phyloP scores from a whole-genome alignment of 2,888 invertebrate species.

The Oscheius sp. region DNA sequence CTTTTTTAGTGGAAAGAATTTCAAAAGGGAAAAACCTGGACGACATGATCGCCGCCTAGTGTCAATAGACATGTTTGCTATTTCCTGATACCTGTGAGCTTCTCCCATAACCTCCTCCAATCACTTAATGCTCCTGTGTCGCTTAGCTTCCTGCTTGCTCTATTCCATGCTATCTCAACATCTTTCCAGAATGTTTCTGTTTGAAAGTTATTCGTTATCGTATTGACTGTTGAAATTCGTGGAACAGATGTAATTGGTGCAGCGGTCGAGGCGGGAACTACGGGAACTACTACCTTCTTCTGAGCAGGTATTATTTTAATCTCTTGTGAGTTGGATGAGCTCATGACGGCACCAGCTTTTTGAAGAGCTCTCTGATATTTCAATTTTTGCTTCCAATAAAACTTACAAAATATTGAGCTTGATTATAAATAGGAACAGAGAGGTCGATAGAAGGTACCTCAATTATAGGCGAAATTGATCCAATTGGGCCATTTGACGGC shows the following conservation, averaged over 20 bases:
- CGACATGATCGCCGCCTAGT: slow-evolving; percentile 2
- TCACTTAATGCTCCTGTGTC: slow-evolving; percentile 1
- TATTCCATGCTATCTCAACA: slow-evolving; percentile 4
- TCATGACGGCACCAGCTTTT: slow-evolving; percentile 4
- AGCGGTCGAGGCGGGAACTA: no score
- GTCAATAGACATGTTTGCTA: slow-evolving; percentile 17
- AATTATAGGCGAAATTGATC: background rate
- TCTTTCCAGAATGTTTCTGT: slow-evolving; percentile 11
- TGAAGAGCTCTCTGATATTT: background rate
- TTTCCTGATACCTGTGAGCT: slow-evolving; percentile 23
- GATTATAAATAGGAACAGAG: slow-evolving; percentile 22
- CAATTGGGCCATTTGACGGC: background rate
- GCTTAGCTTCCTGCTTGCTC: background rate
- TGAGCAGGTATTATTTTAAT: background rate
- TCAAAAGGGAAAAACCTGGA: background rate
- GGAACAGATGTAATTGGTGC: background rate
- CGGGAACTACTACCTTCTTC: background rate
- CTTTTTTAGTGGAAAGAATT: background rate
- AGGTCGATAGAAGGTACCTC: slow-evolving; percentile 6
- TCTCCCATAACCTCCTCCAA: slow-evolving; percentile 24
- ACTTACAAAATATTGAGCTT: slow-evolving; percentile 27
- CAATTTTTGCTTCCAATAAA: background rate
- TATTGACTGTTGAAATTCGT: no score
- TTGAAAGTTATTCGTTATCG: background rate
- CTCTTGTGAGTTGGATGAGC: background rate